Conservation (phyloP, 2,113 vertebrate genomes). For the Melanostigma gelatinosum region DNA sequence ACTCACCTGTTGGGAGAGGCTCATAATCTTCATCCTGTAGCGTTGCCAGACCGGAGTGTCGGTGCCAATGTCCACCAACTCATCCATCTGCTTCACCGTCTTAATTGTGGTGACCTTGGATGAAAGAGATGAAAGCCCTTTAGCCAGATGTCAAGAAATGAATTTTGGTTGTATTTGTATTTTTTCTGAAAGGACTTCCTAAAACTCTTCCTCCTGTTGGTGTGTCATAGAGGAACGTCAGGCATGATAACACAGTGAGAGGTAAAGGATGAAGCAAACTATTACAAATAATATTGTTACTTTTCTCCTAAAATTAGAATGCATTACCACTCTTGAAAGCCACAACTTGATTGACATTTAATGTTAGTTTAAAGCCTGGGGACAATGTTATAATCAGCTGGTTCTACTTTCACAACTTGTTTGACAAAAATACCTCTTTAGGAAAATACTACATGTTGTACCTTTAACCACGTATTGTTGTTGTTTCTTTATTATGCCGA, state of each 20-base stretch:
- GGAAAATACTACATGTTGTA: not conserved
- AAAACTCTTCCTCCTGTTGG: not conserved
- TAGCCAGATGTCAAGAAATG: not conserved
- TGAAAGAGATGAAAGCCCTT: conserved; percentile 16
- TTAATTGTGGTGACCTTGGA: conserved; percentile 96
- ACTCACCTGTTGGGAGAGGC: conserved; percentile 91
- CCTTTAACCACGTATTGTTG: not conserved
- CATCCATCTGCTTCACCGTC: conserved; percentile 94
- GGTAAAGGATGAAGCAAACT: not conserved
- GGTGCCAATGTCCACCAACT: conserved; percentile 93
- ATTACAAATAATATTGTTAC: not conserved
- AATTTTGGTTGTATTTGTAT: not conserved
- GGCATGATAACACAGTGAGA: not conserved
- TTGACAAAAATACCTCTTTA: not conserved
- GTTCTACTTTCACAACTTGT: too few relatives aligned
- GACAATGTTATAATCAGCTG: too few relatives aligned
- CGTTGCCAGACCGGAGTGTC: conserved; percentile 91
- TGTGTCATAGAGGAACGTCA: not conserved
- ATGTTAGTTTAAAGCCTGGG: not conserved
- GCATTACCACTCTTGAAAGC: not conserved
- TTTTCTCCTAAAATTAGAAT: not conserved
- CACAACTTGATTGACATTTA: not conserved
- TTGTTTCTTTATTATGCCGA: not conserved
- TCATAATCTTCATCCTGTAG: conserved; percentile 90
- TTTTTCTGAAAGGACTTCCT: not conserved